A percentile compares a stretch with the other conserved stretches of the same genome.
These are phyloP conservation scores for Sanderia malayensis DNA, from an alignment of 30 jellyfish, hydroid and myxozoan genomes.

Conservation along the genomic window DNA sequence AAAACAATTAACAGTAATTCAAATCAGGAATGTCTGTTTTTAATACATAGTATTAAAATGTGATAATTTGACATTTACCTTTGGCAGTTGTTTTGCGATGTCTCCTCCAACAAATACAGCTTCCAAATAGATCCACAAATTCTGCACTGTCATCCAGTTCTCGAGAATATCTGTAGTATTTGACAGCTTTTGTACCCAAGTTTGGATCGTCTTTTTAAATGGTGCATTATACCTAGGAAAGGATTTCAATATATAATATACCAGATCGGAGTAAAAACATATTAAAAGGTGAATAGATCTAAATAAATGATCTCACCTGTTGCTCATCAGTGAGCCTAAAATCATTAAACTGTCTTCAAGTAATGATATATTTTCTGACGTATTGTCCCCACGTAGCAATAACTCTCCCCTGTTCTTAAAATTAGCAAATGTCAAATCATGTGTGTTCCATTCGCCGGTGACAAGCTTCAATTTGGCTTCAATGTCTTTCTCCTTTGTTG, in stretches of 20 bases:
- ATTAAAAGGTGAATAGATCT: not conserved
- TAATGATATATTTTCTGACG: conserved; percentile 69
- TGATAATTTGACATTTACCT: too few relatives aligned
- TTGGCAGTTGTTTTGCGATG: conserved; percentile 82
- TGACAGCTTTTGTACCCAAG: conserved; percentile 80
- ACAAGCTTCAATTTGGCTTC: conserved; percentile 78
- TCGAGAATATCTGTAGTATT: conserved; percentile 79
- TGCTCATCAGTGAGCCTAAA: conserved; percentile 77
- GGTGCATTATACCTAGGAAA: conserved; percentile 78
- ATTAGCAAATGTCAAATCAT: conserved; percentile 65
- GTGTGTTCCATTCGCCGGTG: conserved; percentile 77
- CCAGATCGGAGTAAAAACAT: too few relatives aligned
- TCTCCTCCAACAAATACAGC: conserved; percentile 94
- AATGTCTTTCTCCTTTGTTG: conserved; percentile 88
- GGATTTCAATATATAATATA: too few relatives aligned
- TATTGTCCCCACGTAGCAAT: conserved; percentile 76
- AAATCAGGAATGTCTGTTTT: too few relatives aligned
- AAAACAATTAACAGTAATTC: too few relatives aligned
- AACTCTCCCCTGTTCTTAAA: conserved; percentile 85
- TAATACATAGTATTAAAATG: too few relatives aligned
- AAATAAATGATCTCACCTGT: conserved; percentile 40
- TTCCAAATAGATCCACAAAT: conserved; percentile 79
- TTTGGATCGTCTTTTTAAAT: conserved; percentile 67
- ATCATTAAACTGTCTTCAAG: conserved; percentile 84
- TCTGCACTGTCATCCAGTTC: conserved; percentile 89